These are phyloP conservation scores for Menidia menidia DNA, from an alignment of 2,797 vertebrate species.

Conservation along the genomic window DNA sequence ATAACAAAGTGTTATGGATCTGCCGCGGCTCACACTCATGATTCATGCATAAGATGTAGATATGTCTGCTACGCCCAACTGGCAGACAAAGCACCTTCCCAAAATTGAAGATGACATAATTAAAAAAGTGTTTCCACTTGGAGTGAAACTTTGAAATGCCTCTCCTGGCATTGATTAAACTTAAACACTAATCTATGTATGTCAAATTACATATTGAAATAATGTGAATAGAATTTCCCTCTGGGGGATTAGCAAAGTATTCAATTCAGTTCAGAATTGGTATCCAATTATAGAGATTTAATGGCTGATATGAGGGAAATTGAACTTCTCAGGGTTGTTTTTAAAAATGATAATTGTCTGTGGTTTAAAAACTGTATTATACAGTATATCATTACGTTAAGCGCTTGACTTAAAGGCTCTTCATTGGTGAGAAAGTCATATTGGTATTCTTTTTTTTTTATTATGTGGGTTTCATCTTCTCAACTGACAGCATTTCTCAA, in stretches of 20 bases:
- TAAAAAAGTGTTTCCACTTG: neutral
- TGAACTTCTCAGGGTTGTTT: neutral
- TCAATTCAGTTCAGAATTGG: neutral
- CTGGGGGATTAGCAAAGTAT: neutral
- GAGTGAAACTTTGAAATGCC: neutral
- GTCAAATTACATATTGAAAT: neutral
- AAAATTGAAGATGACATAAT: neutral
- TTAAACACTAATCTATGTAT: conserved; percentile 1
- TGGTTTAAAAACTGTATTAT: no score
- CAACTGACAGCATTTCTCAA: conserved; percentile 59
- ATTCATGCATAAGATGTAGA: neutral
- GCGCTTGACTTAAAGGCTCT: no score
- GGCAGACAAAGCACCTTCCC: no score
- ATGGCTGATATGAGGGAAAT: neutral
- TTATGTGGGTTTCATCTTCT: conserved; percentile 42
- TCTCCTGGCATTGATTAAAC: neutral
- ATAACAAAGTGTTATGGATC: neutral
- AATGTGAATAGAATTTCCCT: neutral
- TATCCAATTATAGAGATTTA: neutral
- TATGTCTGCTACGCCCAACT: neutral
- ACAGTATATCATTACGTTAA: no score
- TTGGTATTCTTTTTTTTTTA: no score
- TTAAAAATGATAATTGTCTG: neutral
- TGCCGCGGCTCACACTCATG: no score
- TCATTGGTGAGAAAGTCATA: no score